Evolutionary conservation across 2,113 vertebrate genomes (phyloP), one percentile per base, ranked within the genome.

Genomic region (Nothocercus nigrocapillus): DNA sequence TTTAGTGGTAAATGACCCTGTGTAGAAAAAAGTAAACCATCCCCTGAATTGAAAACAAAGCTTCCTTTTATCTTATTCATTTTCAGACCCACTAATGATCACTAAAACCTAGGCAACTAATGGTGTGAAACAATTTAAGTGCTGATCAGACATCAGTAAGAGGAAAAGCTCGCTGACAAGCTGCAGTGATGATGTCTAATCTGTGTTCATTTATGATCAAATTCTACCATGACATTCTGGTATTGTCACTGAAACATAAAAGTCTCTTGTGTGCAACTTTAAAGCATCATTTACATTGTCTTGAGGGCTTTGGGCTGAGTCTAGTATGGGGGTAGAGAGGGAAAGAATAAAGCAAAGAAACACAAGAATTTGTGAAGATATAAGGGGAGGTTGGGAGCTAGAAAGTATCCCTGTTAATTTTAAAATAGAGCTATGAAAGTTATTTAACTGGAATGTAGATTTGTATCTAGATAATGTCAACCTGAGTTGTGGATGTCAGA

Each of bases 121-220:
- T 32, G 38, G 18, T 66, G 24, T 64, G 56, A 85, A 89, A 81
- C 62, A 94, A 74, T 86, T 82, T 93, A 82, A 91, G 76, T 74
- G 42, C 82, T 96, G 93, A 79, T 94, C 86, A 88, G 79, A 89
- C 19, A 76, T 74, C 56, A 80, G 38, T 78, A 82, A 79, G 68
- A 85, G 7, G 11, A 79, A 95, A 91, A 82, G 8, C 18, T 62
- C 32, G 38, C 20, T 78, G 62, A 77, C 54, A 85, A 54, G 7
- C 32, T 79, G 36, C 0, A 4, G 25, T 49, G 22, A 6, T 81
- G 47, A 75, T 62, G 27, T n/a, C 38, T 77, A 77, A 89, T 88
- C 49, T 94, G 32, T 66, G 56, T 40, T 89, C 30, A 51, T 62
- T 85, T 79, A 17, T 54, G 36, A 93, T 62, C 25, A 87, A 56